phyloP scores from a whole-genome alignment of 2,888 invertebrate species.

The Apodemia hepburni region DNA sequence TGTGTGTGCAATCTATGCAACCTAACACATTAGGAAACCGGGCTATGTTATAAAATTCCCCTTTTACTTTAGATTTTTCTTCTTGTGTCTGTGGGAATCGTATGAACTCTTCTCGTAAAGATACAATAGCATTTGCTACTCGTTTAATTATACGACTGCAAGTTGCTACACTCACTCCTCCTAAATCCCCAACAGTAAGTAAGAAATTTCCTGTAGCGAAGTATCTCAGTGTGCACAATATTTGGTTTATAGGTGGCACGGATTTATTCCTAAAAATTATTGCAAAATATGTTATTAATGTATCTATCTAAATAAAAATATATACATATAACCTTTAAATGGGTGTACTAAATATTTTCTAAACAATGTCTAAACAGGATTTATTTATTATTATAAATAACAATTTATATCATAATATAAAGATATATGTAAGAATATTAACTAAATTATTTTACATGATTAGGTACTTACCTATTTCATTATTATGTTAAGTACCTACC shows the following conservation, averaged over 20 bases:
- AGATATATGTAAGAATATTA: neutral
- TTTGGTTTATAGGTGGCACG: neutral
- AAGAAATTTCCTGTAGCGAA: neutral
- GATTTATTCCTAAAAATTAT: neutral
- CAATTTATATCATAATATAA: neutral
- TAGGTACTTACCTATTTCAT: too few relatives aligned
- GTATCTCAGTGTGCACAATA: neutral
- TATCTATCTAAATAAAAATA: neutral
- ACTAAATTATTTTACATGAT: neutral
- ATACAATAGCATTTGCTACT: neutral
- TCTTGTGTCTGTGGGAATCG: neutral
- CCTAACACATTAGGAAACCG: neutral
- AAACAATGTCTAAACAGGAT: neutral
- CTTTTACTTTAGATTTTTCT: neutral
- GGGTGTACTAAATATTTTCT: neutral
- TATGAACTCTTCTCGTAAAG: neutral
- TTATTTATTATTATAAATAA: neutral
- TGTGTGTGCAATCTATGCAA: conserved; percentile 8
- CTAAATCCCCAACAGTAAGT: neutral
- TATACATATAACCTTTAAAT: neutral
- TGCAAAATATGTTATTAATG: neutral
- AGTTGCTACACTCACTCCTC: neutral
- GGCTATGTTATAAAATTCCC: neutral
- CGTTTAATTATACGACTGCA: neutral
- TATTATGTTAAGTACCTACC: too few relatives aligned